Conservation (phyloP, 2,888 invertebrate species). For the Apodemia mormo region DNA sequence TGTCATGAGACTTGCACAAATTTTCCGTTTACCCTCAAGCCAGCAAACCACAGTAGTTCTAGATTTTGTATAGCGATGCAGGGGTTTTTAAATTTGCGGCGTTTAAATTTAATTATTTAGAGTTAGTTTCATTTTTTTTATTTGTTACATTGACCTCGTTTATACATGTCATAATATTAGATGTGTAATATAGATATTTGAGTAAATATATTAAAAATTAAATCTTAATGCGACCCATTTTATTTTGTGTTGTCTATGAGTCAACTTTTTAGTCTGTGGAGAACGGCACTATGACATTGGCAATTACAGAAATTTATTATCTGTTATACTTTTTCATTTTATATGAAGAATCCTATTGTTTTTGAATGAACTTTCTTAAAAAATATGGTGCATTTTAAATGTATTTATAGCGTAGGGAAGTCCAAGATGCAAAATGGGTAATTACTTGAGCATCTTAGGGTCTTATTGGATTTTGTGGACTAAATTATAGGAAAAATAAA, state of each 20-base stretch:
- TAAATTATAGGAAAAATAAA: no score
- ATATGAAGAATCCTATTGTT: not conserved
- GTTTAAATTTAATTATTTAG: constrained; percentile 54
- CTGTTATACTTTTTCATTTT: constrained; percentile 15
- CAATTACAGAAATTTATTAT: constrained; percentile 1
- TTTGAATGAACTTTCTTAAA: not conserved
- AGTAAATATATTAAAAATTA: constrained; percentile 49
- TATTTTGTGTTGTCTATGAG: constrained; percentile 53
- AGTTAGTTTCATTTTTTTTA: constrained; percentile 54
- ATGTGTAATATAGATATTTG: constrained; percentile 71
- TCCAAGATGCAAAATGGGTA: no score
- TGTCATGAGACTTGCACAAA: constrained; percentile 45
- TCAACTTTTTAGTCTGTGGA: constrained; percentile 42
- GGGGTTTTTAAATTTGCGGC: constrained; percentile 49
- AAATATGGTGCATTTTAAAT: constrained; percentile 3
- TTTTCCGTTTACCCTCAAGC: constrained; percentile 39
- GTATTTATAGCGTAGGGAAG: not conserved
- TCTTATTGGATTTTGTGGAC: no score
- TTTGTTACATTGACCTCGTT: constrained; percentile 62
- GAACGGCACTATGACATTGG: not conserved
- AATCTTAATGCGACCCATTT: constrained; percentile 42
- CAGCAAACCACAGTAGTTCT: constrained; percentile 34
- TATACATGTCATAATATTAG: constrained; percentile 72
- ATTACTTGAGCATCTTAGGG: no score
- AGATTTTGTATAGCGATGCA: constrained; percentile 52